These are phyloP conservation scores for Chironomus striatipennis DNA, from an alignment of 1,140 invertebrate genomes.

Conservation along the genomic window DNA sequence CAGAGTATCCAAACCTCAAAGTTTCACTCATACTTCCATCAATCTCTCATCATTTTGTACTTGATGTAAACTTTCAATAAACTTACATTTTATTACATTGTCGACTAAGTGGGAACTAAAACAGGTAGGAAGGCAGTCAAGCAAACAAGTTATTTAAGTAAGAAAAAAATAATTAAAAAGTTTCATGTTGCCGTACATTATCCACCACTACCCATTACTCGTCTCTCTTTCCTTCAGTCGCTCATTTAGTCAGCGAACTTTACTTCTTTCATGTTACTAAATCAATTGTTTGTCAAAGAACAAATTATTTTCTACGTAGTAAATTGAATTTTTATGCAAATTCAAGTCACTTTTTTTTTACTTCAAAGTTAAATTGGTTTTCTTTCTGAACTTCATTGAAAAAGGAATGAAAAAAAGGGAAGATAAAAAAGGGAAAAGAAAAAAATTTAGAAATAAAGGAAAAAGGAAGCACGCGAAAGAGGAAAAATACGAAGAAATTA, in stretches of 20 bases:
- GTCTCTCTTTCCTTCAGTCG: not conserved
- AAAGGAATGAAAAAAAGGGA: too few species aligned
- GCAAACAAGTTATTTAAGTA: not conserved
- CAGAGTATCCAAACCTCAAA: too few species aligned
- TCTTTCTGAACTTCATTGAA: not conserved
- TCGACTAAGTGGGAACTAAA: too few species aligned
- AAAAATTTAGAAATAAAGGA: not conserved
- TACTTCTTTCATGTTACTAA: not conserved
- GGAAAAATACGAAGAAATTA: not conserved
- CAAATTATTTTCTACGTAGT: slow-evolving; percentile 16
- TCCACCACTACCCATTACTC: not conserved
- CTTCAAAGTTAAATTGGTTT: slow-evolving; percentile 23
- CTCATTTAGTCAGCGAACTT: not conserved
- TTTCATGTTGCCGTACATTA: not conserved
- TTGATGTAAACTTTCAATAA: too few species aligned
- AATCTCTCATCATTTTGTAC: too few species aligned
- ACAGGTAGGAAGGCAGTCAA: too few species aligned
- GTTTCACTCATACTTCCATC: too few species aligned
- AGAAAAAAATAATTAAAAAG: slow-evolving; percentile 20
- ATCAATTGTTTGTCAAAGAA: slow-evolving; percentile 18
- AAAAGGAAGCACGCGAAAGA: not conserved
- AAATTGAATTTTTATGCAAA: slow-evolving; percentile 24
- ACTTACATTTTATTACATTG: too few species aligned
- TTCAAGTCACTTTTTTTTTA: not conserved
- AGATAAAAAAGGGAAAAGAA: too few species aligned